Evolutionary conservation across 2,113 vertebrate genomes (phyloP), one percentile per base, ranked within the genome.

Genomic region (Crotophaga sulcirostris): DNA sequence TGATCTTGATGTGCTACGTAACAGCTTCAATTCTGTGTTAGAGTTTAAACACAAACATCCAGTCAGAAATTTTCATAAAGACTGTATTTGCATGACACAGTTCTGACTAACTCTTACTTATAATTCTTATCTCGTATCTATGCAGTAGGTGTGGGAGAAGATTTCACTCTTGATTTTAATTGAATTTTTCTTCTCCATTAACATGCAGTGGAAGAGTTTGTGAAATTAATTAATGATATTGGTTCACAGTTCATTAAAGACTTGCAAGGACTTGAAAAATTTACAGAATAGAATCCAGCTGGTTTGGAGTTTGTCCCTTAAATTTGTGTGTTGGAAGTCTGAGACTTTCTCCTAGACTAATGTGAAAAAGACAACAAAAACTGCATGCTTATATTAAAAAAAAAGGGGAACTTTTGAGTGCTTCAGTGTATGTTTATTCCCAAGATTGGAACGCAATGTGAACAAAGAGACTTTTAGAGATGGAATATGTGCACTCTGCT

Each of bases 151-250:
- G 38, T 25, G 38, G 33, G n/a, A 89, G 42, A 64, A 89, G 33
- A 87, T 72, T 83, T 87, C 64, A 70, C 45, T 93, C 34, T 55
- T 67, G 9, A 64, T 79, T 91, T 82, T 90, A 87, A 95, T 77
- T 87, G 54, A 42, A 90, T 93, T 91, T 93, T 86, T 88, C 78
- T 88, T 81, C 75, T 79, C 59, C 86, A 54, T 85, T 82, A 95
- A 80, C 34, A 80, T 1, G 0, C 45, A 66, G 52, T 87, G 73
- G 67, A 73, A 87, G 54, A 80, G 40, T 91, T n/a, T 67, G 58
- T 75, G 40, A 68, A 84, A 36, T 74, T 91, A 76, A 94, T 91
- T 94, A 87, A 76, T 69, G 7, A 73, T 47, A 73, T 7, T 38
- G n/a, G 33, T 69, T 86, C 38, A 83, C 20, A 63, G 45, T 80